Conservation (phyloP, 2,797 vertebrate species). For the Chiloscyllium punctatum region DNA sequence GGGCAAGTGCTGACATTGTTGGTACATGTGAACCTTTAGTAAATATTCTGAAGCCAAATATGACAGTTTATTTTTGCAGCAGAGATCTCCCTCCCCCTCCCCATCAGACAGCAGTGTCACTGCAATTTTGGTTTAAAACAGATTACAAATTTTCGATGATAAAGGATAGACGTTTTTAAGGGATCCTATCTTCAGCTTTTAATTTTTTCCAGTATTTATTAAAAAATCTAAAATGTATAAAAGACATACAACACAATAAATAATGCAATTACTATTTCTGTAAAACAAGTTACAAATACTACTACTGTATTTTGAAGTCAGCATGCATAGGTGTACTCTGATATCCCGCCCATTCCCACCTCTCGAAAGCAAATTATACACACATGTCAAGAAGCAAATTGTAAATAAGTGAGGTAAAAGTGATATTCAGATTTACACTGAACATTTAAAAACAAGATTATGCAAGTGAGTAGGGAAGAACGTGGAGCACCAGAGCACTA, state of each 20-base stretch:
- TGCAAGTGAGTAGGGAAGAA: conserved; percentile 22
- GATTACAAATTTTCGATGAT: background rate
- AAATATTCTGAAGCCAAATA: conserved; percentile 7
- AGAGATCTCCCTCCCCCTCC: background rate
- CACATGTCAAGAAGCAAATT: conserved; percentile 34
- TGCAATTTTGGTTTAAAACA: background rate
- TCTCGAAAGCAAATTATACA: conserved; percentile 31
- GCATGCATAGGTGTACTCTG: conserved; percentile 35
- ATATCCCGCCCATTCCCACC: background rate
- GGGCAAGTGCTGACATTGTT: background rate
- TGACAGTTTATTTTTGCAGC: background rate
- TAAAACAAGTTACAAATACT: conserved; percentile 38
- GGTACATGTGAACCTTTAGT: conserved; percentile 9
- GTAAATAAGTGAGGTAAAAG: conserved; percentile 37
- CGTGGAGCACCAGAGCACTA: conserved; percentile 28
- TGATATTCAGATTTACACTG: conserved; percentile 36
- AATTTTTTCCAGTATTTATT: background rate
- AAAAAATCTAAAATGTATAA: conserved; percentile 31
- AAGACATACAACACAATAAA: conserved; percentile 34
- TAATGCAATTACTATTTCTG: conserved; percentile 32
- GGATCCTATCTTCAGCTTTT: background rate
- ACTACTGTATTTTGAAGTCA: conserved; percentile 36
- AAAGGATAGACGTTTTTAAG: background rate
- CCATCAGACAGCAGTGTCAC: conserved; percentile 7
- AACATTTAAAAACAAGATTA: conserved; percentile 37